Evolutionary conservation across 2,888 invertebrate species (phyloP), one percentile per base, ranked within the genome.

Genomic region (Eulithis prunata): DNA sequence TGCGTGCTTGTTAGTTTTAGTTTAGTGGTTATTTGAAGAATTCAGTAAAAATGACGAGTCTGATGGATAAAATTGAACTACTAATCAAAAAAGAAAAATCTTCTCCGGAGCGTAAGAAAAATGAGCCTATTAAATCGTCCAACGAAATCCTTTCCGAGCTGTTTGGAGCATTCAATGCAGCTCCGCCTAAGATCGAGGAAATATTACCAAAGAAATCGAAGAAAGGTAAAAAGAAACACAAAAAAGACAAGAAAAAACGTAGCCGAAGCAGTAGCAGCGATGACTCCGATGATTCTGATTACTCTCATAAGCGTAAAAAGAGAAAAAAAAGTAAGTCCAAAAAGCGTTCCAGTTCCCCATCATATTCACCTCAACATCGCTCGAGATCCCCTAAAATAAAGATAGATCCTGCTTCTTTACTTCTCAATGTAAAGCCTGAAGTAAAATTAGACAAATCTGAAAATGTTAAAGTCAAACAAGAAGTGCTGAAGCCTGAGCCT

Each of bases 111-210:
- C 84, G 86, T 47, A 88, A 87, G 71, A 91, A 90, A 78, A 88
- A 88, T 73, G 92, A 91, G 65, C 82, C 86, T 10, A 82, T 91
- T 45, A 96, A 96, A 83, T 95, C 96, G 7, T 96, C 96, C 0
- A 95, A 94, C 81, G 97, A 97, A 87, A 97, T 97, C 77, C 92
- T 97, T 21, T 96, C 97, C 0, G 97, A 97, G 86, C 89, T 97
- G 0, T 97, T 97, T 79, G 94, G 96, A 77, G 96, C 95, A 32
- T 96, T 97, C 80, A 96, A 96, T 86, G 96, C 96, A 2, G 95
- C 94, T 72, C 96, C 96, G 12, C 96, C 94, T 38, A 94, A 94
- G 74, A 87, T 95, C 47, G 93, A 85, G 69, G 90, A 85, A 64
- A 85, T 80, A 74, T 77, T 83, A 71, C 78, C 76, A 76, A 90